Conservation (phyloP, 2,797 vertebrate species). For the Ctenosaura bakeri region DNA sequence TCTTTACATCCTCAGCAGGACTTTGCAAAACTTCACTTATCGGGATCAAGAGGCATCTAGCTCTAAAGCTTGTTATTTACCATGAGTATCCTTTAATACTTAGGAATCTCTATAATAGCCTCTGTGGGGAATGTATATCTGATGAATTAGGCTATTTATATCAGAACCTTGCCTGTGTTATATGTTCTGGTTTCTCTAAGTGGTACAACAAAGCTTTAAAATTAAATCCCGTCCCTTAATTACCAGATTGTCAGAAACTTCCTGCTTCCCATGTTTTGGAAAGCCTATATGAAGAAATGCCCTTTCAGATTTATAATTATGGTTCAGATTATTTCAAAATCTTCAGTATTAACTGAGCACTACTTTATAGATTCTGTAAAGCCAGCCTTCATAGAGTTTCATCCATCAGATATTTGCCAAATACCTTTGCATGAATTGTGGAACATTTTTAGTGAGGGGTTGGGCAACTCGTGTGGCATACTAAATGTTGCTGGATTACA, state of each 20-base stretch:
- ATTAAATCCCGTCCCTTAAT: conserved; percentile 6
- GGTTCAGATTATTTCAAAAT: not conserved
- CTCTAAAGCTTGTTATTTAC: conserved; percentile 50
- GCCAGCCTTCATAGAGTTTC: not conserved
- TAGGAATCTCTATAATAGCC: conserved; percentile 35
- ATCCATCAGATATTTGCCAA: conserved; percentile 22
- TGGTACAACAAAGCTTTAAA: not conserved
- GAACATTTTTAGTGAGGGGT: no score
- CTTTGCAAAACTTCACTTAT: conserved; percentile 74
- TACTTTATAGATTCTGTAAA: conserved; percentile 3
- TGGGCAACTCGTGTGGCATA: no score
- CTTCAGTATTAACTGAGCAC: not conserved
- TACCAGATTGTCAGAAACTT: not conserved
- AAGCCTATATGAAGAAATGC: conserved; percentile 26
- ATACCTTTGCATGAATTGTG: rapidly evolving
- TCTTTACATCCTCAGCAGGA: conserved; percentile 59
- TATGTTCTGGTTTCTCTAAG: conserved; percentile 34
- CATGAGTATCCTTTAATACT: conserved; percentile 57
- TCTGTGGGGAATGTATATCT: conserved; percentile 1
- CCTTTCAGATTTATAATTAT: not conserved
- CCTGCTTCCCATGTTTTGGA: not conserved
- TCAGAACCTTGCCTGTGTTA: conserved; percentile 54
- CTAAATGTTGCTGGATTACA: not conserved
- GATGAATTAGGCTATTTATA: conserved; percentile 1
- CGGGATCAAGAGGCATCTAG: conserved; percentile 72